These are phyloP conservation scores for Zaprionus lineosus DNA, from an alignment of 2,888 invertebrate genomes.

Conservation along the genomic window DNA sequence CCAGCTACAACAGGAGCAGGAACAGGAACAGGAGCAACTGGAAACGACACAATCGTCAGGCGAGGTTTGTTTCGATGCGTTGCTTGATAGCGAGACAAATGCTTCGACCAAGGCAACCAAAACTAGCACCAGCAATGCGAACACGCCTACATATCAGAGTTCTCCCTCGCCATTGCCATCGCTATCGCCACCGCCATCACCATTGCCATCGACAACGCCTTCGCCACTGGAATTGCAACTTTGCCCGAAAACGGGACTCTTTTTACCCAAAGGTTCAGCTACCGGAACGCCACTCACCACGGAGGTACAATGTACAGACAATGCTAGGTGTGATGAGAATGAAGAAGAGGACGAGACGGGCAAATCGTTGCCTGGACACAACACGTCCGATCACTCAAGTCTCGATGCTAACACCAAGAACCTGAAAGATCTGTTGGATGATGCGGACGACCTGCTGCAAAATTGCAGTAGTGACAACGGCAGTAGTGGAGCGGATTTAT, in stretches of 20 bases:
- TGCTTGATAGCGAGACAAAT: constrained; percentile 64
- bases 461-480: constrained; percentile 82
- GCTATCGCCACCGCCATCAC: neutral
- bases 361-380: constrained; percentile 17
- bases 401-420: constrained; percentile 81
- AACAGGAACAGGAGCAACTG: constrained; percentile 1
- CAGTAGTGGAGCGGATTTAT: constrained; percentile 83
- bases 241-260: constrained; percentile 81
- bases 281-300: constrained; percentile 1
- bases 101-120: constrained; percentile 64
- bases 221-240: constrained; percentile 72
- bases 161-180: constrained; percentile 15
- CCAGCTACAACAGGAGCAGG: constrained; percentile 15
- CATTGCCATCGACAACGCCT: constrained; percentile 31
- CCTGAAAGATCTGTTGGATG: constrained; percentile 81
- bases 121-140: constrained; percentile 46
- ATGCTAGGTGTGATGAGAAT: neutral
- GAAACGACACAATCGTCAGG: constrained; percentile 5
- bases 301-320: constrained; percentile 3
- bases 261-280: constrained; percentile 59
- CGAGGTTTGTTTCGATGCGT: constrained; percentile 55
- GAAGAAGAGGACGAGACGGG: constrained; percentile 1
- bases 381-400: constrained; percentile 33
- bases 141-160: constrained; percentile 68
- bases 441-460: constrained; percentile 81